These are phyloP conservation scores for Sarcophaga subvicina DNA, from an alignment of 2,888 invertebrate genomes.

Conservation along the genomic window DNA sequence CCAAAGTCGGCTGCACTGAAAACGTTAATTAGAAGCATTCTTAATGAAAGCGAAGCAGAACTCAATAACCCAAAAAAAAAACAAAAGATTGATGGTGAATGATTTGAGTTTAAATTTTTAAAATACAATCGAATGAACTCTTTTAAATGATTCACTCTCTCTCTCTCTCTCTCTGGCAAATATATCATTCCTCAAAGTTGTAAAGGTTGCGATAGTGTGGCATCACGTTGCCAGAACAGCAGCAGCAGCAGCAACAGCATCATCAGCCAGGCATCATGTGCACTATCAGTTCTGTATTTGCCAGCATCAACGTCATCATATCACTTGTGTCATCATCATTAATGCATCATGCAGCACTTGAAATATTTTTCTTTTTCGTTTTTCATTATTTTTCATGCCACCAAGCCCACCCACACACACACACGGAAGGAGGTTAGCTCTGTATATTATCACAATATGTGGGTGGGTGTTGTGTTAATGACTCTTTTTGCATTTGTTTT, in stretches of 20 bases:
- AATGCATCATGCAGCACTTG: background rate
- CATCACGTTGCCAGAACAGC: background rate
- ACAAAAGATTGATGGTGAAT: no score
- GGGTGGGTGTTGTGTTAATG: no score
- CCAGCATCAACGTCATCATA: background rate
- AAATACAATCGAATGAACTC: no score
- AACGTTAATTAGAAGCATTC: no score
- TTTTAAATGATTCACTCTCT: background rate
- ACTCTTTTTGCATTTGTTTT: no score
- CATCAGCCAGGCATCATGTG: background rate
- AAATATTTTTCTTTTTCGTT: background rate
- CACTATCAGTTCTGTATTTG: background rate
- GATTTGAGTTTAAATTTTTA: no score
- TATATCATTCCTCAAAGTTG: background rate
- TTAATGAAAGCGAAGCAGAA: no score
- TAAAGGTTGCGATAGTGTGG: background rate
- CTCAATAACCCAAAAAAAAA: no score
- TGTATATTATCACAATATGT: no score
- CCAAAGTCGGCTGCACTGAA: no score
- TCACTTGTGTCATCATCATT: constrained; percentile 1
- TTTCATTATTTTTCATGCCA: background rate
- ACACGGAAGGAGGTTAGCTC: no score
- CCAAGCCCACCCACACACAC: no score
- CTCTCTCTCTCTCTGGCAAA: background rate
- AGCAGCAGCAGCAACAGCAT: background rate